Evolutionary conservation across 2,797 vertebrate species (phyloP).

Genomic region (Buphagus erythrorhynchus): DNA sequence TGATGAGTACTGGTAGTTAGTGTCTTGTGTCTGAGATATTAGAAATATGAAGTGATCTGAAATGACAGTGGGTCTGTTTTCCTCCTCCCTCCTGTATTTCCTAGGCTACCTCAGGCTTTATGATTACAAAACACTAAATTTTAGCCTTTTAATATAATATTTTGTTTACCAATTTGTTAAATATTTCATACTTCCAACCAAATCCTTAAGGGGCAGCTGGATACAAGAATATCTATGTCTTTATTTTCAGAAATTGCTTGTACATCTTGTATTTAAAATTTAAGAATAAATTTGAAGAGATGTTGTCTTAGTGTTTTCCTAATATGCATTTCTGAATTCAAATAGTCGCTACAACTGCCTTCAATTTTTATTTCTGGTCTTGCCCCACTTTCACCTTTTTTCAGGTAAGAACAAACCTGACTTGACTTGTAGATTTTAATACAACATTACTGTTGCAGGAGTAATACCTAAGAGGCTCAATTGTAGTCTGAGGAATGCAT

Average conservation of each 20-base stretch:
- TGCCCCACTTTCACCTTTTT: not conserved
- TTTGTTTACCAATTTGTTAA: not conserved
- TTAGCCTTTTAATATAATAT: not conserved
- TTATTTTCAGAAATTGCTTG: not conserved
- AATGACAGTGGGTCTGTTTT: not conserved
- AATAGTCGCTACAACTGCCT: not conserved
- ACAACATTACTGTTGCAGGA: not conserved
- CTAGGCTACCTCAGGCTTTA: not conserved
- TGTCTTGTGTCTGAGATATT: not conserved
- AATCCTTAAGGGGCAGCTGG: not conserved
- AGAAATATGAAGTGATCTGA: not conserved
- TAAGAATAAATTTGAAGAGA: not conserved
- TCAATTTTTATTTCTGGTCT: not conserved
- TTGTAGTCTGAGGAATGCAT: not conserved
- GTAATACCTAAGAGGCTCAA: not conserved
- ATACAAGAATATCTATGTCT: not conserved
- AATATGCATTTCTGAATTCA: not conserved
- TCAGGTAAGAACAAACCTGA: not conserved
- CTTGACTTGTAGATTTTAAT: not conserved
- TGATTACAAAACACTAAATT: not conserved
- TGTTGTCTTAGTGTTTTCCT: not conserved
- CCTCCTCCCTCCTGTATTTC: not conserved
- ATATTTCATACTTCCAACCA: not conserved
- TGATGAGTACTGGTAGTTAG: not conserved
- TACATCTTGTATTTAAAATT: not conserved